These are phyloP conservation scores for Folsomia manolachei DNA, from an alignment of 2,888 invertebrate species.

Conservation along the genomic window DNA sequence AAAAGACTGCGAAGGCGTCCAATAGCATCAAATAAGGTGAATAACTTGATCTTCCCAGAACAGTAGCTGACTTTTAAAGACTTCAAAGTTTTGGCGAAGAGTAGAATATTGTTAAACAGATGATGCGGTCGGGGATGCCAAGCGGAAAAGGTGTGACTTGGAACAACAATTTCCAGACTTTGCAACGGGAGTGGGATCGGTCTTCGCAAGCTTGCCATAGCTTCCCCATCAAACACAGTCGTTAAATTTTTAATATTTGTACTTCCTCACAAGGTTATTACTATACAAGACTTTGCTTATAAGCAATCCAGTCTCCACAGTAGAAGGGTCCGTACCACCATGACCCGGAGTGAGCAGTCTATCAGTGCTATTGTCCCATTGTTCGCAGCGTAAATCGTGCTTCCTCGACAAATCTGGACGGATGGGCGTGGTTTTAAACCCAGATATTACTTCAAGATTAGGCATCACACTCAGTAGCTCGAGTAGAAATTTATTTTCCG, in stretches of 20 bases:
- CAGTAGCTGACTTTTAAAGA: constrained; percentile 18
- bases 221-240: constrained; percentile 15
- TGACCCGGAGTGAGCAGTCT: not conserved
- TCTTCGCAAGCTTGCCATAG: not conserved
- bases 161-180: constrained; percentile 15
- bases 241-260: not conserved
- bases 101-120: not conserved
- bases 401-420: constrained; percentile 12
- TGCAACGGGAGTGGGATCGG: constrained; percentile 6
- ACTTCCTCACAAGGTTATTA: not conserved
- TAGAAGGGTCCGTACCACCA: too few relatives aligned
- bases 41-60: constrained; percentile 5
- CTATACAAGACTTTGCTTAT: too few relatives aligned
- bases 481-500: not conserved
- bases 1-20: not conserved
- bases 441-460: constrained; percentile 9
- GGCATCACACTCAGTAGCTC: constrained; percentile 18
- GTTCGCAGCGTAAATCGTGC: constrained; percentile 6
- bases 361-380: constrained; percentile 19
- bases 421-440: not conserved
- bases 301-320: too few relatives aligned
- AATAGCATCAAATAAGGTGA: constrained; percentile 15
- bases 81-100: not conserved
- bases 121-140: constrained; percentile 18
- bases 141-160: constrained; percentile 11